Evolutionary conservation across 2,113 vertebrate species (phyloP).

Genomic region (Xiphorhynchus elegans): DNA sequence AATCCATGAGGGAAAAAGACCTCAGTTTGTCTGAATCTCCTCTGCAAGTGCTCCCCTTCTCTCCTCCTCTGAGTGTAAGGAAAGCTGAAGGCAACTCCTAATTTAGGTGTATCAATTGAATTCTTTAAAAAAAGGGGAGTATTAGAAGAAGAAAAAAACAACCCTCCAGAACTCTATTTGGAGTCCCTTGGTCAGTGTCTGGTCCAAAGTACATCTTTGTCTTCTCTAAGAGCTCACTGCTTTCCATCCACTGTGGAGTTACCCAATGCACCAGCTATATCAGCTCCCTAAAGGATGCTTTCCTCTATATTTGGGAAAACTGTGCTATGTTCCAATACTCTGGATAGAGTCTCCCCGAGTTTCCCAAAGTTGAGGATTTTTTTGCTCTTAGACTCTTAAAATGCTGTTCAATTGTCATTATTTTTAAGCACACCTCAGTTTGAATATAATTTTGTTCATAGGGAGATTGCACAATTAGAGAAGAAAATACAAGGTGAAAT

Average conservation of each 20-base stretch:
- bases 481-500: background rate
- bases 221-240: background rate
- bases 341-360: background rate
- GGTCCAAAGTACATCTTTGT: background rate
- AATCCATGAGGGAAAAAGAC: background rate
- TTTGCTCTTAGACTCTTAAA: background rate
- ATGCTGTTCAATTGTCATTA: background rate
- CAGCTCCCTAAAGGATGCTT: background rate
- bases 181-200: background rate
- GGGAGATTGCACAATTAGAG: background rate
- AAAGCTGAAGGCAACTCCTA: background rate
- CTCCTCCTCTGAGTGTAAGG: background rate
- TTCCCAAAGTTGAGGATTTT: background rate
- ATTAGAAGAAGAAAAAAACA: background rate
- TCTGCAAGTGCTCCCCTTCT: background rate
- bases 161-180: background rate
- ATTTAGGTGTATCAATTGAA: background rate
- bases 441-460: background rate
- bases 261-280: background rate
- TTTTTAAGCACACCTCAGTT: background rate
- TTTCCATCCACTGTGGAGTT: background rate
- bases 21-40: background rate
- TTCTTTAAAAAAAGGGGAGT: background rate
- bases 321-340: background rate
- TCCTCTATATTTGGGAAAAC: background rate